A percentile compares a stretch with the other conserved stretches of the same genome.
Conservation (phyloP, 1,140 invertebrate species). For the Eciton burchellii region DNA sequence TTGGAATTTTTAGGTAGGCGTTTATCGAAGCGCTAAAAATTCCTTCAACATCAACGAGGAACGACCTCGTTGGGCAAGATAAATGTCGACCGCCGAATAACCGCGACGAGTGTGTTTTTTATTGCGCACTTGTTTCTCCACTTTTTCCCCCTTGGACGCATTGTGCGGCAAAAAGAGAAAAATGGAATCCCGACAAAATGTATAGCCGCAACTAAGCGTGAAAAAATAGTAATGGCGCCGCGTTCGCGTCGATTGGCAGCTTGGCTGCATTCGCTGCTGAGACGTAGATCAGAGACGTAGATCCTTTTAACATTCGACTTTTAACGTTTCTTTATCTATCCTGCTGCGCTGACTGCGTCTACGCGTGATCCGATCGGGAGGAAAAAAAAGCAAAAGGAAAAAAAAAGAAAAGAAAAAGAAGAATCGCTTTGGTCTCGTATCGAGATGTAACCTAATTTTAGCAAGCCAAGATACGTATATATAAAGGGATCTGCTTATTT, state of each 20-base stretch:
- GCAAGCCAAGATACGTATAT: not conserved
- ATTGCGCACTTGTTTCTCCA: conserved; percentile 20
- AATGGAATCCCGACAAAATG: conserved; percentile 52
- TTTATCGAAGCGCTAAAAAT: conserved; percentile 57
- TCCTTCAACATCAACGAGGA: conserved; percentile 44
- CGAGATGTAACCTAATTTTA: not conserved
- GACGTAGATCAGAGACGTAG: not conserved
- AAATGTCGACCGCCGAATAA: conserved; percentile 43
- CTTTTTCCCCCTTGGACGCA: conserved; percentile 7
- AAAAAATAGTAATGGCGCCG: conserved; percentile 40
- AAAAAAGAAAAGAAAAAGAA: no score
- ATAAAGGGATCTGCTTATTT: not conserved
- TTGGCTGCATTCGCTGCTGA: conserved; percentile 28
- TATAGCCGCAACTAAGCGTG: conserved; percentile 35
- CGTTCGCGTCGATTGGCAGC: conserved; percentile 49
- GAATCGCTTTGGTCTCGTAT: no score
- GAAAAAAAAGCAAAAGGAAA: no score
- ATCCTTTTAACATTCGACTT: conserved; percentile 25
- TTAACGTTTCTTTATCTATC: conserved; percentile 20
- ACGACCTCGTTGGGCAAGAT: conserved; percentile 43
- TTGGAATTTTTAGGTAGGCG: conserved; percentile 13
- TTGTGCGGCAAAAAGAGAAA: conserved; percentile 36
- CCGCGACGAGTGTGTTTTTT: conserved; percentile 29
- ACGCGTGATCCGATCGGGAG: no score
- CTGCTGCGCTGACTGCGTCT: not conserved